phyloP scores from a whole-genome alignment of 2,797 vertebrate species.

The Rachycentron canadum region DNA sequence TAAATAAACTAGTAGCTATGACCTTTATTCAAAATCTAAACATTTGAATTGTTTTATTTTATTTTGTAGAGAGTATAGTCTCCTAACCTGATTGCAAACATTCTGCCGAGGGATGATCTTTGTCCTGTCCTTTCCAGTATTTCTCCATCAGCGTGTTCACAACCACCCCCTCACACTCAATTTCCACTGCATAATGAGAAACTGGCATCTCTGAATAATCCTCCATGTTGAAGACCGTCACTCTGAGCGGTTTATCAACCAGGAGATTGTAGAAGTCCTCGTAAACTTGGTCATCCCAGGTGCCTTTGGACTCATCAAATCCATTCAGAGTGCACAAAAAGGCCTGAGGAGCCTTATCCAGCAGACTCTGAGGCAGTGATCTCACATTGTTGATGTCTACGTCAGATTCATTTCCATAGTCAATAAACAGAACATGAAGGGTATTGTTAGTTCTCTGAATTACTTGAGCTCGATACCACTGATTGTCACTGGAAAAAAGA shows the following conservation, averaged over 20 bases:
- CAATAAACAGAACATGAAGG: constrained; percentile 84
- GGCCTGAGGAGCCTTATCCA: constrained; percentile 84
- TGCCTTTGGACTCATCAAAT: constrained; percentile 81
- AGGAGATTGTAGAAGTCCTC: constrained; percentile 85
- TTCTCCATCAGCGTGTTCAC: constrained; percentile 84
- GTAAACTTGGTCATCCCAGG: constrained; percentile 83
- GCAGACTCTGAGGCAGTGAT: constrained; percentile 79
- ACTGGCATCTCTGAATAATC: constrained; percentile 60
- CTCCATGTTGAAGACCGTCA: constrained; percentile 76
- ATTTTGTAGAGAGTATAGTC: background rate
- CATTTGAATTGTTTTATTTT: background rate
- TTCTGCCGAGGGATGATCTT: background rate
- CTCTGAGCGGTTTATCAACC: constrained; percentile 82
- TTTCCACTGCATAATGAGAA: constrained; percentile 83
- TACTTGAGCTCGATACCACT: constrained; percentile 89
- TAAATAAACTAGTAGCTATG: background rate
- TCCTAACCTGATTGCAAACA: constrained; percentile 44
- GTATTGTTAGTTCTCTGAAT: constrained; percentile 46
- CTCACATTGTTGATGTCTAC: constrained; percentile 77
- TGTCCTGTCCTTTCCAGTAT: constrained; percentile 73
- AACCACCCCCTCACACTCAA: constrained; percentile 78
- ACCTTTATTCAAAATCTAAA: background rate
- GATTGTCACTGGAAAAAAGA: constrained; percentile 84
- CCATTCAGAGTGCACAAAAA: constrained; percentile 89
- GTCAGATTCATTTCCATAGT: constrained; percentile 89